Percentiles rank a stretch among this genome's conserved stretches.
Evolutionary conservation across 2,113 vertebrate genomes (phyloP).

Genomic region (Smithornis capensis): DNA sequence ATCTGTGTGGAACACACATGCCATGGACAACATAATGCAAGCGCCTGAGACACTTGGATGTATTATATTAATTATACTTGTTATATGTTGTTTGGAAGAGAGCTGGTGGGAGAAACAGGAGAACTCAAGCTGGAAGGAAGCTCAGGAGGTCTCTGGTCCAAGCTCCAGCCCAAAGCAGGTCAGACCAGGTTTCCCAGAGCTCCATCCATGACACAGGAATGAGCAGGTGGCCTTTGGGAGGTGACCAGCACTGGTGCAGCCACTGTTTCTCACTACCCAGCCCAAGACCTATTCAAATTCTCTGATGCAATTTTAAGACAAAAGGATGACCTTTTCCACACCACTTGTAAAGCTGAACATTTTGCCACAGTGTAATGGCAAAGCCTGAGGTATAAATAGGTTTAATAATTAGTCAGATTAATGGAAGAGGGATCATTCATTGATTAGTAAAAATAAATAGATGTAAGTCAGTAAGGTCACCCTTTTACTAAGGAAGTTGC

Average conservation of each 20-base stretch:
- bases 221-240: background rate
- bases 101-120: background rate
- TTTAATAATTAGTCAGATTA: background rate
- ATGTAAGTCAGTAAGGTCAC: background rate
- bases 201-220: background rate
- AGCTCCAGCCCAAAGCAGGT: background rate
- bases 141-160: background rate
- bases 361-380: background rate
- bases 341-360: background rate
- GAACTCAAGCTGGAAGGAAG: background rate
- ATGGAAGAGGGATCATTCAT: background rate
- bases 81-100: background rate
- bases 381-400: background rate
- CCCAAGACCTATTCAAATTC: background rate
- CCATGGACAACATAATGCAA: background rate
- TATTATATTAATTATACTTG: background rate
- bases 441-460: background rate
- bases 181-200: background rate
- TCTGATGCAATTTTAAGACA: conserved; percentile 21
- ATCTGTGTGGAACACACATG: accelerated
- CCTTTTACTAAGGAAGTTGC: background rate
- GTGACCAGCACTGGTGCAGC: background rate
- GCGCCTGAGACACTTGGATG: background rate
- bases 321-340: background rate
- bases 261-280: background rate